Evolutionary conservation across 1,140 invertebrate species (phyloP), one percentile per base, ranked within the genome.

Genomic region (Caenorhabditis latens): DNA sequence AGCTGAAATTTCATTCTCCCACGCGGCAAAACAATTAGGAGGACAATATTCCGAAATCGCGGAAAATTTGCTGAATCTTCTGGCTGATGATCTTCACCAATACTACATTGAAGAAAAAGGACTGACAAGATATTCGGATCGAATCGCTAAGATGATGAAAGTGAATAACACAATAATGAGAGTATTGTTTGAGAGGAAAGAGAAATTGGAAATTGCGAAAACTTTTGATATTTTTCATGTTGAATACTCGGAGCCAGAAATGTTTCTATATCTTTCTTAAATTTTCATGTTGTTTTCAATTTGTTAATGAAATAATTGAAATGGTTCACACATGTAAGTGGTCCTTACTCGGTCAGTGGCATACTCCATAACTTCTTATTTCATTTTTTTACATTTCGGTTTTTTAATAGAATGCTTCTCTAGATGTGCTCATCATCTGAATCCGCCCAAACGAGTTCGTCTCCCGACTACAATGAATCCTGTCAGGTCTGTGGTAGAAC

Each of bases 401-500:
- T n/a, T 32, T 32, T 32, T 32, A 32, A 1, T 32, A 32, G 32
- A 32, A 32, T 32, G 32, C 2, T 32, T 32, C 32, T 32, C 32
- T 32, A 32, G 32, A 32, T 32, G 32, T 32, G 32, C 32, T 32
- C 32, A 32, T 2, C 32, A 32, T 32, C 32, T 32, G 32, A 32
- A 32, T 32, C 32, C 32, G 0, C 32, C 32, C 32, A 32, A 32
- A 1, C 32, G 32, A 32, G 32, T 32, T 32, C 2, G 32, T 32
- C 32, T 32, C 32, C 32, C 32, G 32, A 32, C 0, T 32, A 32
- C 32, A 32, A 32, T 32, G 32, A 32, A 32, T 21, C 2, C 3
- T 86, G 85, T 50, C 71, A 53, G 19, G 75, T 86, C 11, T 86
- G 85, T 63, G 71, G 67, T 32, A 71, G 58, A 43, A 19, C 16